Evolutionary conservation across 2,888 invertebrate genomes (phyloP), one percentile per base, ranked within the genome.

Genomic region (Tenthredo livida): DNA sequence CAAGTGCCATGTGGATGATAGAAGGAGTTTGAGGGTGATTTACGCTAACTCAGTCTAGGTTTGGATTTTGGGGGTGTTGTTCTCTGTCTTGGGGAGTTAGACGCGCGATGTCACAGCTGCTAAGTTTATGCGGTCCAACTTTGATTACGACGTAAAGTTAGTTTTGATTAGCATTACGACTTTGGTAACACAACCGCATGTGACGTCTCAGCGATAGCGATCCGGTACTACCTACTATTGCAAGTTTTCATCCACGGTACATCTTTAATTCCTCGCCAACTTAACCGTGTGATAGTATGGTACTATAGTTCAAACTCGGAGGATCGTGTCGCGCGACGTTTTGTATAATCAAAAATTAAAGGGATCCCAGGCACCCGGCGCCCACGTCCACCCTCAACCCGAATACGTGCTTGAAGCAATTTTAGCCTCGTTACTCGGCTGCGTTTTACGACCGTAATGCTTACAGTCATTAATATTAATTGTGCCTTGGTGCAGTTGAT

Each of bases 131-230:
- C 88, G 87, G 87, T 86, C 85, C 87, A 90, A 90, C 88, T 90
- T 89, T 90, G 89, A 90, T 90, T 89, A 88, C 87, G 85, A 85
- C 85, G 86, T 86, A 86, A 90, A 88, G 88, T 89, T 90, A 88
- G 88, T 90, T 90, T 88, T 87, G 89, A 90, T 90, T 89, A 88
- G 86, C 88, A 89, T 89, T 88, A 88, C 86, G 87, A 88, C 88
- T 88, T 86, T 78, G 77, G 85, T 83, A 87, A 85, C 84, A 85
- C 50, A 47, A 70, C 83, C 67, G n/a, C n/a, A 78, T 78, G 70
- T 84, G 78, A 65, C 83, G 83, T 67, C 65, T 80, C 29, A 29
- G n/a, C n/a, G n/a, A n/a, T 2, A 54, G 58, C 21, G 29, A 54
- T 77, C 29, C 21, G 33, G 67, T 67, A 0, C 29, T 33, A 67